phyloP scores from a whole-genome alignment of 2,113 vertebrate species.

The Podocnemis expansa region DNA sequence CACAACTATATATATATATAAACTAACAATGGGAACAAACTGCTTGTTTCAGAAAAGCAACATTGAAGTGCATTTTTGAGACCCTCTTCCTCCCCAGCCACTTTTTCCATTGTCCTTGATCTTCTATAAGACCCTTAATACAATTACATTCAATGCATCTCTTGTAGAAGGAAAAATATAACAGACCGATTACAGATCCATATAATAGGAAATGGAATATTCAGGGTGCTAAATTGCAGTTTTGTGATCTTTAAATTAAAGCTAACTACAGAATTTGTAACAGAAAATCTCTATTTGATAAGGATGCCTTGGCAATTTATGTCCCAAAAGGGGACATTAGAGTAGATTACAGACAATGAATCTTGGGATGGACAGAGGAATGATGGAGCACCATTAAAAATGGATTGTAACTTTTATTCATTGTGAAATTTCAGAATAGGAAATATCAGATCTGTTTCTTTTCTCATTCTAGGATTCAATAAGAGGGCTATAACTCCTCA shows the following conservation, averaged over 20 bases:
- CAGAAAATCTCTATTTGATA: not conserved
- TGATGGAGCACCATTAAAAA: not conserved
- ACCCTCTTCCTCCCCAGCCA: not conserved
- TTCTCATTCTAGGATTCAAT: not conserved
- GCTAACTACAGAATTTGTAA: not conserved
- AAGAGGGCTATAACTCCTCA: not conserved
- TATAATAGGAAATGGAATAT: not conserved
- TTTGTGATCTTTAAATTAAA: not conserved
- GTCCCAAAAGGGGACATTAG: not conserved
- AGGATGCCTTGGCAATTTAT: not conserved
- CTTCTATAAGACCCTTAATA: not conserved
- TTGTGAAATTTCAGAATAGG: constrained; percentile 1
- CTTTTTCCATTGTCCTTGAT: not conserved
- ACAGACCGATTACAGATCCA: not conserved
- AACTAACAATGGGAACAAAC: not conserved
- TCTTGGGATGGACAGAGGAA: not conserved
- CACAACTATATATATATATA: not conserved
- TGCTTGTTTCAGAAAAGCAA: not conserved
- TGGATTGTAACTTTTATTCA: not conserved
- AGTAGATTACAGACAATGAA: not conserved
- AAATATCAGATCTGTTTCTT: not conserved
- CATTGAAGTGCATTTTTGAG: not conserved
- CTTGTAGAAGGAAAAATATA: not conserved
- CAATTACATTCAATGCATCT: not conserved
- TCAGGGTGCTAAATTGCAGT: not conserved